phyloP scores from a whole-genome alignment of 2,797 vertebrate genomes.

The Pagetopsis macropterus region DNA sequence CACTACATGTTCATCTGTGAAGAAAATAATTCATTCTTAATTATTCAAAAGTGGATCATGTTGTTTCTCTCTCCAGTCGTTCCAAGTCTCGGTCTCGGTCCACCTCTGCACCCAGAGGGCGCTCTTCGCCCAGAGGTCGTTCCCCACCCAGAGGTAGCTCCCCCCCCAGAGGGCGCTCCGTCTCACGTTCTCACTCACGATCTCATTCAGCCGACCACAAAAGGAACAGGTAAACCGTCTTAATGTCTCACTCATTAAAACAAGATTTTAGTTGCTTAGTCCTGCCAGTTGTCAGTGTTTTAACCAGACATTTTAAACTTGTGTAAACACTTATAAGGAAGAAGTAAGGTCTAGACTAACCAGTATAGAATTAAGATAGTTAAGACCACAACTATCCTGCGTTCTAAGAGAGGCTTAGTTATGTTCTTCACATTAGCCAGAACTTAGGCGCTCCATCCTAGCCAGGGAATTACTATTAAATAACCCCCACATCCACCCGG shows the following conservation, averaged over 20 bases:
- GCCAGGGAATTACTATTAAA: conserved; percentile 33
- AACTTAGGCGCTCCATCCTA: conserved; percentile 41
- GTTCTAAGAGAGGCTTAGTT: conserved; percentile 52
- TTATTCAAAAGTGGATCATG: neutral
- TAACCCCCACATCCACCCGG: conserved; percentile 36
- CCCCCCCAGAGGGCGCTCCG: conserved; percentile 75
- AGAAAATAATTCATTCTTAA: neutral
- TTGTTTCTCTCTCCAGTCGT: conserved; percentile 60
- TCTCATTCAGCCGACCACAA: conserved; percentile 82
- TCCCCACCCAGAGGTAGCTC: conserved; percentile 46
- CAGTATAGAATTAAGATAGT: conserved; percentile 18
- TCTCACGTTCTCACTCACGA: conserved; percentile 81
- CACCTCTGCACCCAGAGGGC: conserved; percentile 61
- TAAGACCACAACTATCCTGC: conserved; percentile 28
- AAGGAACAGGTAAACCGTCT: conserved; percentile 79
- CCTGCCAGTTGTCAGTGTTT: conserved; percentile 32
- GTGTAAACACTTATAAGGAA: conserved; percentile 12
- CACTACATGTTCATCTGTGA: too few species aligned
- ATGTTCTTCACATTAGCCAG: conserved; percentile 45
- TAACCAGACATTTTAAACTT: conserved; percentile 9
- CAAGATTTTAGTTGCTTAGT: conserved; percentile 44
- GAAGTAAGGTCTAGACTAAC: conserved; percentile 28
- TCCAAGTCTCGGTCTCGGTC: conserved; percentile 82
- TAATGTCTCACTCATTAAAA: conserved; percentile 18
- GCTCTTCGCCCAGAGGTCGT: neutral